These are phyloP conservation scores for Notolabrus celidotus DNA, from an alignment of 2,797 vertebrate genomes.

Conservation along the genomic window DNA sequence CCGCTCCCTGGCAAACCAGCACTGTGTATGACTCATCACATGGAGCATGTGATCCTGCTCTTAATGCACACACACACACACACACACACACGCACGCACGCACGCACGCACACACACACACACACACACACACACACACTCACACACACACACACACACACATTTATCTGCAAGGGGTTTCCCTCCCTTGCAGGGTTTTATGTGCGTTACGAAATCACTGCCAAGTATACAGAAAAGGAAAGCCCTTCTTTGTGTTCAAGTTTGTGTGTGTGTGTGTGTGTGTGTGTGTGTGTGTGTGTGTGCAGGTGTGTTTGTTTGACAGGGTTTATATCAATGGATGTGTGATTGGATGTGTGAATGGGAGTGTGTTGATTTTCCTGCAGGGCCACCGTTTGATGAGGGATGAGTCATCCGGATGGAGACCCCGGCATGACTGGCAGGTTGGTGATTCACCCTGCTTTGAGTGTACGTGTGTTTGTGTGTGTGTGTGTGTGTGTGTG, in stretches of 20 bases:
- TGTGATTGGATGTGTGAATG: slow-evolving; percentile 54
- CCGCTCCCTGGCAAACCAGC: slow-evolving; percentile 71
- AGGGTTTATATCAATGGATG: slow-evolving; percentile 49
- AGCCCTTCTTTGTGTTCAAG: slow-evolving; percentile 56
- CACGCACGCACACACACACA: slow-evolving; percentile 8
- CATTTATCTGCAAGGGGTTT: slow-evolving; percentile 68
- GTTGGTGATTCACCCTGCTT: slow-evolving; percentile 80
- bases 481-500: slow-evolving; percentile 1
- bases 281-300: slow-evolving; percentile 17
- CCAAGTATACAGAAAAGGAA: slow-evolving; percentile 70
- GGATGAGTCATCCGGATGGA: slow-evolving; percentile 85
- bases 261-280: slow-evolving; percentile 13
- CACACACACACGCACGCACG: not conserved
- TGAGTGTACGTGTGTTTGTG: no score
- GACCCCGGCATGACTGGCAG: slow-evolving; percentile 79
- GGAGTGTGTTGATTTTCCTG: slow-evolving; percentile 73
- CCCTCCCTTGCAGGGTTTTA: slow-evolving; percentile 62
- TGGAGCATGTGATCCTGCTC: slow-evolving; percentile 70
- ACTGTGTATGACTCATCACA: slow-evolving; percentile 79
- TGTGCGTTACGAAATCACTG: slow-evolving; percentile 53
- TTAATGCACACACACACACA: slow-evolving; percentile 44
- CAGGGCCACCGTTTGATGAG: slow-evolving; percentile 78
- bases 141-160: slow-evolving; percentile 21
- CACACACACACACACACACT: slow-evolving; percentile 27
- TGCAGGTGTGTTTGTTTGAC: slow-evolving; percentile 23